A percentile compares a stretch with the other conserved stretches of the same genome.
Conservation (phyloP, 2,113 vertebrate species). For the Sceloporus undulatus region DNA sequence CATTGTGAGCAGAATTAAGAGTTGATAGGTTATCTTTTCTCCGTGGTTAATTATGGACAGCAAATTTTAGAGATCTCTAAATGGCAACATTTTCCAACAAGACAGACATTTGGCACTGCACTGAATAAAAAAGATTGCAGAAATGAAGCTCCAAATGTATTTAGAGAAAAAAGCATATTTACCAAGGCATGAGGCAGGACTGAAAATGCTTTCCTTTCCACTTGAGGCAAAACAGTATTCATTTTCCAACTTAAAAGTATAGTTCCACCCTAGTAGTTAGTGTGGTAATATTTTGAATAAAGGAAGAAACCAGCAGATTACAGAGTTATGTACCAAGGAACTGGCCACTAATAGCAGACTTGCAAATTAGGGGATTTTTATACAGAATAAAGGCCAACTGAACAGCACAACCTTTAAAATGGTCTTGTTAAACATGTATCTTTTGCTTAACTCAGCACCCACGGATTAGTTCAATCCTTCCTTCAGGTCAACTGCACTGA, state of each 20-base stretch:
- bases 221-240: slow-evolving; percentile 9
- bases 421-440: slow-evolving; percentile 14
- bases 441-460: slow-evolving; percentile 25
- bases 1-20: not conserved
- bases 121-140: not conserved
- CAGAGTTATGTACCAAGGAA: slow-evolving; percentile 28
- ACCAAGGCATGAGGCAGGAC: slow-evolving; percentile 7
- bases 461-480: slow-evolving; percentile 2
- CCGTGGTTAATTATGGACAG: not conserved
- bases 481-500: slow-evolving; percentile 10
- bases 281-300: slow-evolving; percentile 26
- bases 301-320: slow-evolving; percentile 34
- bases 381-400: slow-evolving; percentile 26
- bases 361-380: slow-evolving; percentile 24
- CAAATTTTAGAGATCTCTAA: not conserved
- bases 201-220: slow-evolving; percentile 13
- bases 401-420: slow-evolving; percentile 11
- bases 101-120: not conserved
- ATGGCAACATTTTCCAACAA: not conserved
- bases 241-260: slow-evolving; percentile 28
- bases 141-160: not conserved
- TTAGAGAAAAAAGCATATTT: not conserved
- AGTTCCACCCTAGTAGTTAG: slow-evolving; percentile 28
- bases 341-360: slow-evolving; percentile 34
- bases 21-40: not conserved